phyloP scores from a whole-genome alignment of 2,113 vertebrate species.

The Pseudorectes ferrugineus region DNA sequence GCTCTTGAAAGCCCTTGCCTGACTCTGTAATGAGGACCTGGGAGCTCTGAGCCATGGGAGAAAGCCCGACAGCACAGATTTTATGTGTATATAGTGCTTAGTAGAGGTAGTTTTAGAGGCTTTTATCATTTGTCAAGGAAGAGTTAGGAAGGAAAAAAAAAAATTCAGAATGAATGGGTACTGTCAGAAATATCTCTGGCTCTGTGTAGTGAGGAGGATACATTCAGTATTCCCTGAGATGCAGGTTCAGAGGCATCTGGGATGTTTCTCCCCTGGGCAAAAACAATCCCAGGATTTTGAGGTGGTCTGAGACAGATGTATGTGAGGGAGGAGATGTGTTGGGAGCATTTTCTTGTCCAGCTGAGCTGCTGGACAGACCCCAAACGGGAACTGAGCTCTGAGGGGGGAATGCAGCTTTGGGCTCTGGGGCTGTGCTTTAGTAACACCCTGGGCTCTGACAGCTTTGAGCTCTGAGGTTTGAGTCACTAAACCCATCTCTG shows the following conservation, averaged over 20 bases:
- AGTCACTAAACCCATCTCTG: neutral
- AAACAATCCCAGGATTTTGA: neutral
- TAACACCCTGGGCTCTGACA: neutral
- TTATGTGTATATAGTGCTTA: neutral
- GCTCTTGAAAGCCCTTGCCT: neutral
- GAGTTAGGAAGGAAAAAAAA: neutral
- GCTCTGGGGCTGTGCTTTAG: neutral
- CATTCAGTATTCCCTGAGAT: accelerated
- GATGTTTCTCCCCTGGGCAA: neutral
- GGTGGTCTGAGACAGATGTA: neutral
- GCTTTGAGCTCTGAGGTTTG: neutral
- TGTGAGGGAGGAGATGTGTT: accelerated
- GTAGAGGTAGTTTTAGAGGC: neutral
- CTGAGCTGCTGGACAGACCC: neutral
- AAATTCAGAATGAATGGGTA: neutral
- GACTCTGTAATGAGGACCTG: neutral
- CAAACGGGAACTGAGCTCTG: accelerated
- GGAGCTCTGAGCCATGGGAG: neutral
- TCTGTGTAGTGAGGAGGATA: neutral
- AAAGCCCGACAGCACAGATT: neutral
- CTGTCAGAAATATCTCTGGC: neutral
- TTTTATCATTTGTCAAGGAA: neutral
- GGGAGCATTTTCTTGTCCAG: neutral
- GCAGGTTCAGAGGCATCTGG: neutral
- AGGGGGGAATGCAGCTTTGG: neutral